Evolutionary conservation across 1,140 invertebrate genomes (phyloP).

Genomic region (Elymnias hypermnestra): DNA sequence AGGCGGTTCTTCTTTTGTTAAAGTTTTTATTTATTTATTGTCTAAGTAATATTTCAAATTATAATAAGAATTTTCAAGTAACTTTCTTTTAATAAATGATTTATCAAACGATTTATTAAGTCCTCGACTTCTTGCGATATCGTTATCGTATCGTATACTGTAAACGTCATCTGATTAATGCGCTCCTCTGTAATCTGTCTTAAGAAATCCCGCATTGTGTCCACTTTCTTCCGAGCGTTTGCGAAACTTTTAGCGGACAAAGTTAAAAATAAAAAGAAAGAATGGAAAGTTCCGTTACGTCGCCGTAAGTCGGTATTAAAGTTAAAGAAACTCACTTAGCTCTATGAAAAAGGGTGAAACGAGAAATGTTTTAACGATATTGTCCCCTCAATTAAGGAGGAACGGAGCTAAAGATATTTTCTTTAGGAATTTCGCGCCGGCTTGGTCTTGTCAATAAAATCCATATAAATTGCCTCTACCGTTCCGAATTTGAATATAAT

Average conservation of each 20-base stretch:
- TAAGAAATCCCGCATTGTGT: slow-evolving; percentile 65
- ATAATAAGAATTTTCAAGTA: too few species aligned
- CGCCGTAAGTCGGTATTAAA: slow-evolving; percentile 1
- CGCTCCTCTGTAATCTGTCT: slow-evolving; percentile 67
- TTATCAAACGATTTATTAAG: too few species aligned
- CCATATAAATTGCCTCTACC: slow-evolving; percentile 70
- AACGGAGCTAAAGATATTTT: slow-evolving; percentile 48
- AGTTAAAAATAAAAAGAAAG: slow-evolving; percentile 9
- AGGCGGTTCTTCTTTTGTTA: too few species aligned
- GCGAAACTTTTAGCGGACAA: slow-evolving; percentile 34
- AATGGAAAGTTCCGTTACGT: slow-evolving; percentile 14
- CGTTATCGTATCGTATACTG: slow-evolving; percentile 25
- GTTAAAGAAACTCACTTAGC: slow-evolving; percentile 20
- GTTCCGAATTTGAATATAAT: slow-evolving; percentile 72
- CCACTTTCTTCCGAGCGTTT: slow-evolving; percentile 57
- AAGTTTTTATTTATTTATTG: too few species aligned
- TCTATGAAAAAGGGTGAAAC: slow-evolving; percentile 21
- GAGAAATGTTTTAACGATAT: slow-evolving; percentile 59
- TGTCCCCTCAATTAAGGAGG: slow-evolving; percentile 66
- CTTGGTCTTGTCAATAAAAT: slow-evolving; percentile 69
- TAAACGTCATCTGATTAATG: slow-evolving; percentile 65
- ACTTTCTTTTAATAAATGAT: too few species aligned
- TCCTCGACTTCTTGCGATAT: too few species aligned
- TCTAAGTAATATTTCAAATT: too few species aligned
- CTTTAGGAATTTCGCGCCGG: slow-evolving; percentile 58